Evolutionary conservation across 2,113 vertebrate species (phyloP).

Genomic region (Oostethus manadensis): DNA sequence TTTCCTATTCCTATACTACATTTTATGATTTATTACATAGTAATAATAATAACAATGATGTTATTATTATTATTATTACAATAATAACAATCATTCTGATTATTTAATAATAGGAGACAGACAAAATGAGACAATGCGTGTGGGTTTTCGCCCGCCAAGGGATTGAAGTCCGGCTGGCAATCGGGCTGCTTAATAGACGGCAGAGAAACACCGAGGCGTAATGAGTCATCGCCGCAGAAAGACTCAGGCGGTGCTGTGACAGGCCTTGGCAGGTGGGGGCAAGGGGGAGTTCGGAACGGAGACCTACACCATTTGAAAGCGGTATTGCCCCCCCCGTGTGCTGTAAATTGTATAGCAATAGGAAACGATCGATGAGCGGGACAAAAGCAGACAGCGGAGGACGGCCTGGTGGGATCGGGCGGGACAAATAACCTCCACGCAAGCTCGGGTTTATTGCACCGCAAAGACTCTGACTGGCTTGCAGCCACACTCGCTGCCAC

Average conservation of each 20-base stretch:
- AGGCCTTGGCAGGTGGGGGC: conserved; percentile 21
- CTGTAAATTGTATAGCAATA: conserved; percentile 26
- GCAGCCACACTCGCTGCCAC: too few species aligned
- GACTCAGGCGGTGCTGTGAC: conserved; percentile 41
- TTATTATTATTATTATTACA: too few species aligned
- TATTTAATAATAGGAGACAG: too few species aligned
- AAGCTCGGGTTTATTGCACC: neutral
- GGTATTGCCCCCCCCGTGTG: conserved; percentile 27
- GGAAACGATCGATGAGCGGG: neutral
- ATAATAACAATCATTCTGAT: too few species aligned
- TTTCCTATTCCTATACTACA: too few species aligned
- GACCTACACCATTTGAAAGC: conserved; percentile 33
- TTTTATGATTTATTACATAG: too few species aligned
- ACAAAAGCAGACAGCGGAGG: neutral
- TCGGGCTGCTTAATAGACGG: conserved; percentile 54
- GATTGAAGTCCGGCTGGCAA: conserved; percentile 38
- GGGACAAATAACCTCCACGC: neutral
- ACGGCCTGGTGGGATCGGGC: neutral
- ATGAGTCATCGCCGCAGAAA: conserved; percentile 47
- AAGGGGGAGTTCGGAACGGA: conserved; percentile 47
- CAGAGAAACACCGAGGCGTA: conserved; percentile 18
- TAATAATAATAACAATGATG: too few species aligned
- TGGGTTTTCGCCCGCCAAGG: conserved; percentile 33
- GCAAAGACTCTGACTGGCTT: neutral
- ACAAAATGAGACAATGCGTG: conserved; percentile 18